Evolutionary conservation across 1,140 invertebrate species (phyloP).

Genomic region (Hylaeus volcanicus): DNA sequence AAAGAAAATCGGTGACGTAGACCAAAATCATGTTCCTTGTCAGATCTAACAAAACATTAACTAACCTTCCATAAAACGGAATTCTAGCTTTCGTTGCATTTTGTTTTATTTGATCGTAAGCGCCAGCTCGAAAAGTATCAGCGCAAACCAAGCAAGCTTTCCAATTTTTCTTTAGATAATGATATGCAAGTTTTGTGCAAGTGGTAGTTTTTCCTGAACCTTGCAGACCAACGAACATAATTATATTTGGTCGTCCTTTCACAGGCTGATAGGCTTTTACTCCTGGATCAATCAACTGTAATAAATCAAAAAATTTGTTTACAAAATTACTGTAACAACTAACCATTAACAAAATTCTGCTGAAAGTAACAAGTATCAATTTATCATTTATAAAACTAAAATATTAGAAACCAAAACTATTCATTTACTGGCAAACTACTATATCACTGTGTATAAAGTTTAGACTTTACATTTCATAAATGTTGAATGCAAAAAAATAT

Average conservation of each 20-base stretch:
- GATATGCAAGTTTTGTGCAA: constrained; percentile 99
- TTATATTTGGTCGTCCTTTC: constrained; percentile 97
- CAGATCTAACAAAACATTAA: background rate
- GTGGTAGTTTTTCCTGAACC: constrained; percentile 99
- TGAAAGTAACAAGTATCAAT: background rate
- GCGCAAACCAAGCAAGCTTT: constrained; percentile 99
- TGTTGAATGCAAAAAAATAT: no score
- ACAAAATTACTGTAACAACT: constrained; percentile 9
- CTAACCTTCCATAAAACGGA: constrained; percentile 99
- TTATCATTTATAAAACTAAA: no score
- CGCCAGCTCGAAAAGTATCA: constrained; percentile 99
- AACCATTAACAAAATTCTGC: background rate
- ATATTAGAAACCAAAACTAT: no score
- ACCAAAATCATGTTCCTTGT: background rate
- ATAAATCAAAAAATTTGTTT: constrained; percentile 9
- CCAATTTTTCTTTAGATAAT: constrained; percentile 99
- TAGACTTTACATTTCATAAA: no score
- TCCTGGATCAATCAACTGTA: constrained; percentile 97
- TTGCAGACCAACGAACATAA: constrained; percentile 99
- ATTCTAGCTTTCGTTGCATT: constrained; percentile 99
- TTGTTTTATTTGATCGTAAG: constrained; percentile 99
- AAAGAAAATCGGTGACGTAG: no score
- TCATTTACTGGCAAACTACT: no score
- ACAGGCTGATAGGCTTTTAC: constrained; percentile 98
- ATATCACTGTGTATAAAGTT: no score